Evolutionary conservation across 2,113 vertebrate genomes (phyloP), one percentile per base, ranked within the genome.

Genomic region (Otocyon megalotis): DNA sequence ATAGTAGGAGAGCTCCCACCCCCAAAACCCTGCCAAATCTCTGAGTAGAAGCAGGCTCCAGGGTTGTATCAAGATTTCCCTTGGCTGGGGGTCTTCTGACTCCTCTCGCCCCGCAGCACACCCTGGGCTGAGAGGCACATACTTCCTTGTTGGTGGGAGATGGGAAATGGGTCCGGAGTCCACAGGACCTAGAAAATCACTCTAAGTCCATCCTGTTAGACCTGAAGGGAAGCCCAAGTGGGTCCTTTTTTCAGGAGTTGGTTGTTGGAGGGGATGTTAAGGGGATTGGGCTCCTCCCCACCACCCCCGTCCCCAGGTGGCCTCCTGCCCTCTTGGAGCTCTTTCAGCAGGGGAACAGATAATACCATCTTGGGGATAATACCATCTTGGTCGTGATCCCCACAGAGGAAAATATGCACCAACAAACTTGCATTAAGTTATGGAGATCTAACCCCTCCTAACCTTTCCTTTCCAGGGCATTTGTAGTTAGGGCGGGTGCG

Each of bases 71-170:
- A 16, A 12, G 50, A 2, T 30, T 43, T 6, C 50, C 63, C 11
- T 62, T 10, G 53, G n/a, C 37, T 16, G n/a, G n/a, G n/a, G 30
- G 3, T 54, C 65, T 67, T 50, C 19, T 16, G 63, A 20, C 5
- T 48, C 4, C 1, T 58, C 71, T 12, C 3, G 1, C 3, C 16
- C 22, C 32, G 4, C 17, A 17, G 4, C 11, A 0, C 1, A 24
- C 7, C 16, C 50, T 74, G 24, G 37, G 8, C 5, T 65, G 65
- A 84, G 62, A 60, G 58, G 6, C 50, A 67, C 24, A 58, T 54
- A 26, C n/a, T 96, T 83, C 58, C 43, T 43, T 43, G 17, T 4
- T 19, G 24, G 37, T n/a, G 43, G 37, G 76, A 95, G 79, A 74
- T 81, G 30, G 74, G 56, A 90, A 87, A 43, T 13, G 43, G 35